Base-by-base conservation (phyloP, 2,113 vertebrate genomes). In the Sisor rabdophorus region DNA sequence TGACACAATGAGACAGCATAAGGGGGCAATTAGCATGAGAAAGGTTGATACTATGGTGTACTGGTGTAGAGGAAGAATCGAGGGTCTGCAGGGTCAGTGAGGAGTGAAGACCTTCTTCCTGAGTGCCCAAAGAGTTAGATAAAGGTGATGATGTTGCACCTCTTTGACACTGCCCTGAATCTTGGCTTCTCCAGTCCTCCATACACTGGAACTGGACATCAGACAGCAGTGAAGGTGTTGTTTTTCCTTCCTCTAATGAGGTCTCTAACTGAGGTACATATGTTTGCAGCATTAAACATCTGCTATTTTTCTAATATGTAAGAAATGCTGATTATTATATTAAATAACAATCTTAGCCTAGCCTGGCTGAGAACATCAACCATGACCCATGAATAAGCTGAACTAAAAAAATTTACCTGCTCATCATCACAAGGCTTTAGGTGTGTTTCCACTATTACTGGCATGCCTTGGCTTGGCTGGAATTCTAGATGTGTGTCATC, bases 11-110 rank as follows among this genome's bases (percentile, higher is more conserved):
- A 1, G 91, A 89, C 26, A 92, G 82, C 55, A 90, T 77, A 67
- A 91, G 80, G 2, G 92, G 91, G 1, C 86, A 59, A 73, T 77
- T 83, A 19, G 86, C 79, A 0, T 88, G 89, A 1, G 89, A 89
- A 80, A 92, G 83, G 77, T 81, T 90, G 82, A 91, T 85, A 73
- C 87, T 89, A 84, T 91, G 89, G 70, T 86, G 89, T 72, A 90
- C 80, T 1, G 91, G 90, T 0, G 87, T 82, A 2, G 36, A 58
- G 44, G 61, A 80, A 0, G 86, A 47, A n/a, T 91, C 89, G 0
- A 79, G 22, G n/a, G 82, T 88, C 36, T 86, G 90, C 24, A 93
- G 82, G 15, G 88, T 91, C 30, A 93, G 68, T 0, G 89, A 88
- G 40, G 91, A 89, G 69, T 70, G 87, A 16, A 92, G 81, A 15